Evolutionary conservation across 2,888 invertebrate species (phyloP).

Genomic region (Dermolepida albohirtum): DNA sequence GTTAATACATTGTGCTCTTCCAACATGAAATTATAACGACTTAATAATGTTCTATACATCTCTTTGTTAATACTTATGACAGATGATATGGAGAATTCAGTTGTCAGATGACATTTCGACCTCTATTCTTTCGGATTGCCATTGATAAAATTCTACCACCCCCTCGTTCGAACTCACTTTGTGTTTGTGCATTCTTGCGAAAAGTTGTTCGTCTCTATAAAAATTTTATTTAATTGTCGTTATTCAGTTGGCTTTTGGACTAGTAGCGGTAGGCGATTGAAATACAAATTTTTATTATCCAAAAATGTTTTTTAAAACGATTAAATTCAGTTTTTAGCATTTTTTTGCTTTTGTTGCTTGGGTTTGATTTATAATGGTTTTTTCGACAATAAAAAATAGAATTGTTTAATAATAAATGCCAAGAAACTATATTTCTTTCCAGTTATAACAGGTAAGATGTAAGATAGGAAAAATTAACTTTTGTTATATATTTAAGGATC

Average conservation of each 20-base stretch:
- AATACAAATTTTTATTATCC: conserved; percentile 34
- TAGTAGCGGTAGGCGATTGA: conserved; percentile 4
- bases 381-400: no score
- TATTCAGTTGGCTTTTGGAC: conserved; percentile 3
- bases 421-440: no score
- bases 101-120: conserved; percentile 13
- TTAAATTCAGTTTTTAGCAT: neutral
- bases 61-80: conserved; percentile 32
- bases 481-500: no score
- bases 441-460: no score
- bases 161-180: conserved; percentile 12
- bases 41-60: conserved; percentile 23
- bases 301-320: neutral
- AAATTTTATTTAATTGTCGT: conserved; percentile 30
- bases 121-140: conserved; percentile 17
- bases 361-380: no score
- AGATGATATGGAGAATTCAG: conserved; percentile 29
- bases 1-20: no score
- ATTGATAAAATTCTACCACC: conserved; percentile 16
- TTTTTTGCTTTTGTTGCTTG: neutral
- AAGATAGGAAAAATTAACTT: no score
- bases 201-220: conserved; percentile 27
- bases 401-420: no score
- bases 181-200: conserved; percentile 18
- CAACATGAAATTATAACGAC: conserved; percentile 6